Evolutionary conservation across 2,113 vertebrate species (phyloP), one percentile per base, ranked within the genome.

Genomic region (Sebastes schlegelii): DNA sequence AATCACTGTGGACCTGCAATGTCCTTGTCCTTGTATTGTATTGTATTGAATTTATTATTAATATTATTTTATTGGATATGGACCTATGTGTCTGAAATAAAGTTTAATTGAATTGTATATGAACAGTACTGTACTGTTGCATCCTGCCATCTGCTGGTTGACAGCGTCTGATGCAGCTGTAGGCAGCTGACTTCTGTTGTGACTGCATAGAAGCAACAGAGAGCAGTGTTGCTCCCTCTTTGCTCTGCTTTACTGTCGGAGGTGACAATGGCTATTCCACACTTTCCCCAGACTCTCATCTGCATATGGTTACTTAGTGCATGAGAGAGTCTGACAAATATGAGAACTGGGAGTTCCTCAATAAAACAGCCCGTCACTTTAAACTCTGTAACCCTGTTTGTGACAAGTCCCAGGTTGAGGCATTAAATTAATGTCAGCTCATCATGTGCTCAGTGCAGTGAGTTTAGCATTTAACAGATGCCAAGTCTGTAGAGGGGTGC

Each of bases 61-160:
- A 34, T 34, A 34, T 34, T 34, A 34, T 34, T 34, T 34, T 34
- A 34, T 34, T 34, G 34, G 34, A 4, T 34, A 34, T 34, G 34
- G 34, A 34, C 34, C 34, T 34, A 34, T 34, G 34, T 34, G 34
- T 34, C 34, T 34, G 34, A 34, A 34, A 34, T 34, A 34, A 34
- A 34, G 34, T 34, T 34, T 34, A 34, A 34, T 34, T 34, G 34
- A 34, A 34, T 34, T 34, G 34, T 34, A 51, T 19, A 13, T 26
- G 10, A 68, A 42, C 23, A 49, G n/a, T 46, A 0, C 42, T 6
- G 21, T 1, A 17, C 60, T 46, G 72, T 64, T 43, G 40, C 46
- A 80, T 71, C 9, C 54, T 86, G 84, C 86, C 91, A 88, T 75
- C 93, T 94, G 71, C 81, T 91, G 92, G 80, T 17, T 61, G 13